Base-by-base conservation (phyloP, 2,888 invertebrate species). In the Cantharis lateralis region DNA sequence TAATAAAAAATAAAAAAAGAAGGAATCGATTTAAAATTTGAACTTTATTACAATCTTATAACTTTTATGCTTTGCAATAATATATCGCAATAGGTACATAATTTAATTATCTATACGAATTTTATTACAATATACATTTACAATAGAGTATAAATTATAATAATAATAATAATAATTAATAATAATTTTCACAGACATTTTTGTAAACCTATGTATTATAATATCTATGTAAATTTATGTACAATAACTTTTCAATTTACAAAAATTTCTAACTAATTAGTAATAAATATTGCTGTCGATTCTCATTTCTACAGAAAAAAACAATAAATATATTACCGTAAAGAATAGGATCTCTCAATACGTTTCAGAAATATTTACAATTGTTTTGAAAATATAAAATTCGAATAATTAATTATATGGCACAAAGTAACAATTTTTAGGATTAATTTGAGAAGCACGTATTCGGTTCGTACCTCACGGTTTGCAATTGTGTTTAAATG, bases 401-500 rank as follows among this genome's bases (percentile, higher is more conserved):
- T 78, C 63, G 69, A 48, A 69, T 62, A 71, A 28, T 74, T 68
- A 63, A 70, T 72, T 72, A 76, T 76, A 80, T 80, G 80, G 77
- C 80, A 80, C 80, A 77, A 72, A 69, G 74, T 79, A 75, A 78
- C 78, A 75, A 72, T 66, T 61, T 62, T 70, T 70, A 62, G 11
- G 64, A 69, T 75, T 75, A 68, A 72, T 66, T 78, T 68, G 79
- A 78, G 76, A 72, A 79, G 72, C 78, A 78, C 79, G 78, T 77
- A 78, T 61, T 70, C 63, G 48, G 48, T 61, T 64, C 48, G 78
- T 79, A 74, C 80, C 80, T 84, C 85, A 85, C 85, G 85, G 81
- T 83, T 83, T 78, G 85, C 86, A 84, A 86, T 87, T 87, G 86
- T 86, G 84, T 86, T 86, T 82, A 86, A 86, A 86, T 86, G 86